Percentiles rank a stretch among this genome's conserved stretches.
Evolutionary conservation across 2,797 vertebrate genomes (phyloP).

Genomic region (Carcharodon carcharias): DNA sequence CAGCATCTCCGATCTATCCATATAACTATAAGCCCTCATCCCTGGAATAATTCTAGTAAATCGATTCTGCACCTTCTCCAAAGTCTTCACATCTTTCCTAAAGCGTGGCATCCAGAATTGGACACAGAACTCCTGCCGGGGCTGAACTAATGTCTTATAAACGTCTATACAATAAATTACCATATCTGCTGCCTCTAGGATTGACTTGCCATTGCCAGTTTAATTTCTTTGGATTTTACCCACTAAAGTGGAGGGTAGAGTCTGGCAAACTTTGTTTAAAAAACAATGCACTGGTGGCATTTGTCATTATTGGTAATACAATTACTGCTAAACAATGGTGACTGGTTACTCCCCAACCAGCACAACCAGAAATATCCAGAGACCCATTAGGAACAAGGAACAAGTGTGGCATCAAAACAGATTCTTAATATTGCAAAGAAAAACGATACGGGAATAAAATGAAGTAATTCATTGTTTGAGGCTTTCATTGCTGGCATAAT

Average conservation of each 20-base stretch:
- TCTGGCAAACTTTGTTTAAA: neutral
- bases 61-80: no score
- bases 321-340: no score
- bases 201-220: neutral
- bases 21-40: no score
- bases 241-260: neutral
- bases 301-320: neutral
- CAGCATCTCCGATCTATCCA: no score
- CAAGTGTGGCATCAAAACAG: neutral
- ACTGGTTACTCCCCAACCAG: no score
- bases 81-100: no score
- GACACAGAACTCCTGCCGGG: no score
- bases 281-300: neutral
- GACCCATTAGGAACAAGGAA: neutral
- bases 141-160: no score
- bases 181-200: neutral
- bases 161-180: no score
- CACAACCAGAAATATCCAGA: neutral
- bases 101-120: no score
- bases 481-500: neutral
- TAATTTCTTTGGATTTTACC: neutral
- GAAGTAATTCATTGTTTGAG: neutral
- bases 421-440: neutral
- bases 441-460: neutral
- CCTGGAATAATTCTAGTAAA: no score